These are phyloP conservation scores for Arenaria interpres DNA, from an alignment of 2,113 vertebrate genomes.

Conservation along the genomic window DNA sequence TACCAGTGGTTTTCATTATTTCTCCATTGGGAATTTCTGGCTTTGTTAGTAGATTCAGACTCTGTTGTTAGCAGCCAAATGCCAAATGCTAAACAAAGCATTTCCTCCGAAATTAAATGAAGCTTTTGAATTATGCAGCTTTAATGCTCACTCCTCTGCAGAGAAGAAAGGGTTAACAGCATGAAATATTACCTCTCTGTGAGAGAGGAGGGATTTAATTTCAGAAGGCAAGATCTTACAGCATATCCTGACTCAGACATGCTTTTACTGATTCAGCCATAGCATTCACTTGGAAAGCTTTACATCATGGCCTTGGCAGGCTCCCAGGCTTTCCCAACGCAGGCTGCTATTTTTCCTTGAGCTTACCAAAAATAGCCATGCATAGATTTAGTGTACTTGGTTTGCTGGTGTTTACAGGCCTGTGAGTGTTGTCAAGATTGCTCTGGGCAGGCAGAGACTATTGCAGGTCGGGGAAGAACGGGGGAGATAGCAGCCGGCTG, in stretches of 20 bases:
- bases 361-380: slow-evolving; percentile 76
- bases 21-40: slow-evolving; percentile 53
- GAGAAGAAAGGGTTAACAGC: neutral
- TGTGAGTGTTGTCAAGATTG: slow-evolving; percentile 49
- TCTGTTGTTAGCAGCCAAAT: slow-evolving; percentile 31
- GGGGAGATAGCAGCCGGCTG: neutral
- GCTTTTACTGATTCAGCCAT: slow-evolving; percentile 74
- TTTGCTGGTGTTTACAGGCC: slow-evolving; percentile 67
- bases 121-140: neutral
- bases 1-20: slow-evolving; percentile 67
- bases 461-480: neutral
- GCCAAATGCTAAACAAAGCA: slow-evolving; percentile 39
- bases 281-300: slow-evolving; percentile 74
- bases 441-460: slow-evolving; percentile 50
- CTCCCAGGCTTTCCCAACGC: slow-evolving; percentile 72
- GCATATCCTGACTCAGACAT: slow-evolving; percentile 63
- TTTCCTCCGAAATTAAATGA: slow-evolving; percentile 33
- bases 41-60: slow-evolving; percentile 24
- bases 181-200: slow-evolving; percentile 15
- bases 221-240: slow-evolving; percentile 46
- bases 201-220: slow-evolving; percentile 39
- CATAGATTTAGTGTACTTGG: slow-evolving; percentile 71
- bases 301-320: slow-evolving; percentile 75
- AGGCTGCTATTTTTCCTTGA: slow-evolving; percentile 77
- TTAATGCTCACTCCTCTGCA: neutral